Evolutionary conservation across 1,140 invertebrate genomes (phyloP), one percentile per base, ranked within the genome.

Genomic region (Zaprionus africanus): DNA sequence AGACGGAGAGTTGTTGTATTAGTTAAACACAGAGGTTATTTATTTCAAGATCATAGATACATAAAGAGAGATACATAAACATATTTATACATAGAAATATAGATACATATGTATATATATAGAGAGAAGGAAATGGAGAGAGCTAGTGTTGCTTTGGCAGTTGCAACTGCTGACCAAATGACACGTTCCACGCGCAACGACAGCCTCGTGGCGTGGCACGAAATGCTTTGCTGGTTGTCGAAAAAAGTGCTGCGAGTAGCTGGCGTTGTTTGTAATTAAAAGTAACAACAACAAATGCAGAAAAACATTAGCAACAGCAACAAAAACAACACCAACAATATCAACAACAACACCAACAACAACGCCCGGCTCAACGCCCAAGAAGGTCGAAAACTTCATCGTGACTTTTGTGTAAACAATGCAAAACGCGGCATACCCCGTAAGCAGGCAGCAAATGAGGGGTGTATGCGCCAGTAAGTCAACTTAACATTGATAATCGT

Each of bases 221-320:
- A 34, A 34, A 56, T 74, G 12, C 24, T 59, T 26, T 51, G 76
- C 69, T 81, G 46, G 13, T 41, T 41, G 38, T 69, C 56, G n/a
- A 67, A 61, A 67, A 61, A 73, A 70, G 61, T 67, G 60, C 70
- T 66, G 61, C 26, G 59, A 36, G 31, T 58, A 34, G 31, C 11
- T 34, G 61, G 76, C 75, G 77, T 80, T 87, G 83, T 82, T 87
- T 82, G 73, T 80, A 80, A 82, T 86, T 78, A 78, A 83, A 38
- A 76, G 66, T 43, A 76, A 41, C 62, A 73, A 56, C 61, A 57
- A 58, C 62, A 63, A 60, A 34, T 72, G 28, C 49, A 67, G 56
- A 22, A 22, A 22, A 22, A 22, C 22, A 22, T 2, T 61, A 63
- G 43, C 65, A 62, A 49, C 75, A 67, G 34, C 38, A 71, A 76